Evolutionary conservation across 2,797 vertebrate genomes (phyloP).

Genomic region (Mus minutoides): DNA sequence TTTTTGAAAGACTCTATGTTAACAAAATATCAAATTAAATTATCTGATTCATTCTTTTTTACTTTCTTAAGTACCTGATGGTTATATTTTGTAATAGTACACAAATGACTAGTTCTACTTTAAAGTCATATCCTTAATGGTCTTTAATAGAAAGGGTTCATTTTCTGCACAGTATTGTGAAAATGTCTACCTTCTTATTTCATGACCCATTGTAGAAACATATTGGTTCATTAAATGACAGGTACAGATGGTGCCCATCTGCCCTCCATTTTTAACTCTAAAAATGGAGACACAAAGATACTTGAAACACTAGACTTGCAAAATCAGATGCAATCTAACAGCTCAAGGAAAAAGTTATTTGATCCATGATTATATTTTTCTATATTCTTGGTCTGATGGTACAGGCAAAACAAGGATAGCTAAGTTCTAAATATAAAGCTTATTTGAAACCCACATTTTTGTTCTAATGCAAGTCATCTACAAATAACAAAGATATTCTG

Average conservation of each 20-base stretch:
- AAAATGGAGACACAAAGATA: constrained; percentile 68
- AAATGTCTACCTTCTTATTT: constrained; percentile 39
- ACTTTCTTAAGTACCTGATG: constrained; percentile 40
- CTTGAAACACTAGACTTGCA: constrained; percentile 78
- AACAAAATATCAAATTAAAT: constrained; percentile 15
- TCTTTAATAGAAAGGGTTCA: neutral
- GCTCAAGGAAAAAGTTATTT: constrained; percentile 72
- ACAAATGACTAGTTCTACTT: neutral
- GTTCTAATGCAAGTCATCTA: neutral
- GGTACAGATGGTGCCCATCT: constrained; percentile 80
- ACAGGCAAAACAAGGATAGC: constrained; percentile 18
- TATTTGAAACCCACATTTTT: neutral
- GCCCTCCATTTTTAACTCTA: constrained; percentile 65
- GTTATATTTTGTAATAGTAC: neutral
- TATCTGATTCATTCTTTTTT: constrained; percentile 21
- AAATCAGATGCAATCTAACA: constrained; percentile 70
- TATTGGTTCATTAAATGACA: constrained; percentile 62
- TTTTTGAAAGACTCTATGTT: neutral
- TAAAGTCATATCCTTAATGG: neutral
- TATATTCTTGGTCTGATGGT: constrained; percentile 62
- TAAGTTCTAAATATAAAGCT: constrained; percentile 54
- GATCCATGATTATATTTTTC: constrained; percentile 64
- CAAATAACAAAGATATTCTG: constrained; percentile 45
- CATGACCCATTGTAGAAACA: constrained; percentile 32
- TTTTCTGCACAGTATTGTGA: neutral